Evolutionary conservation across 2,888 invertebrate genomes (phyloP).

Genomic region (Prostheceraeus crozeri): DNA sequence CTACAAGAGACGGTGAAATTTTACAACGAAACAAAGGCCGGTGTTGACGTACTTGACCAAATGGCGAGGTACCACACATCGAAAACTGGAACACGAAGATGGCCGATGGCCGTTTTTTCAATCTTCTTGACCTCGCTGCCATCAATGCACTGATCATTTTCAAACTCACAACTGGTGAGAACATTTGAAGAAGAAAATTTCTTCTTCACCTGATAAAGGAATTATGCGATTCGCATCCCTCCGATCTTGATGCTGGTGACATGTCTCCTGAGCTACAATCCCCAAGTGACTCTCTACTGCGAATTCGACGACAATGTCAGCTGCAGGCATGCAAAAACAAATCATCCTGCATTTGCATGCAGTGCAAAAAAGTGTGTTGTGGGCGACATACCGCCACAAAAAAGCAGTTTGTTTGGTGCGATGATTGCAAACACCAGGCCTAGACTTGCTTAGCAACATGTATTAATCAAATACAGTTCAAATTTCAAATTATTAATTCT

Average conservation of each 20-base stretch:
- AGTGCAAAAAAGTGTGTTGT: slow-evolving; percentile 14
- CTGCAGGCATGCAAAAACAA: neutral
- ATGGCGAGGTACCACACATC: slow-evolving; percentile 12
- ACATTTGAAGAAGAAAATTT: slow-evolving; percentile 3
- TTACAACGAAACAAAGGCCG: slow-evolving; percentile 31
- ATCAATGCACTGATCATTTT: slow-evolving; percentile 10
- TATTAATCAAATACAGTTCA: too few relatives aligned
- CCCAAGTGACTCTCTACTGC: slow-evolving; percentile 3
- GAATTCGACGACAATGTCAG: slow-evolving; percentile 1
- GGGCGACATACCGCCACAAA: slow-evolving; percentile 1
- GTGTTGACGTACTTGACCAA: slow-evolving; percentile 11
- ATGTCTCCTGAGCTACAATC: neutral
- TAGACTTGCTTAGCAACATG: too few relatives aligned
- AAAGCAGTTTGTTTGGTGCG: neutral
- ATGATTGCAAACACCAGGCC: too few relatives aligned
- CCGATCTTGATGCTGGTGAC: neutral
- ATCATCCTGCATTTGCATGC: slow-evolving; percentile 1
- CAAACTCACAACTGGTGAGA: neutral
- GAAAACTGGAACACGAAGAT: neutral
- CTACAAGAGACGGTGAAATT: slow-evolving; percentile 9
- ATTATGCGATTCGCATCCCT: slow-evolving; percentile 4
- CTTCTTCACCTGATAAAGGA: slow-evolving; percentile 1
- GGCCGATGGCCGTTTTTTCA: slow-evolving; percentile 20
- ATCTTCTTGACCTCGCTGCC: slow-evolving; percentile 6
- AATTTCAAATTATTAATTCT: too few relatives aligned